A percentile compares a stretch with the other conserved stretches of the same genome.
Evolutionary conservation across 2,113 vertebrate genomes (phyloP).

Genomic region (Carettochelys insculpta): DNA sequence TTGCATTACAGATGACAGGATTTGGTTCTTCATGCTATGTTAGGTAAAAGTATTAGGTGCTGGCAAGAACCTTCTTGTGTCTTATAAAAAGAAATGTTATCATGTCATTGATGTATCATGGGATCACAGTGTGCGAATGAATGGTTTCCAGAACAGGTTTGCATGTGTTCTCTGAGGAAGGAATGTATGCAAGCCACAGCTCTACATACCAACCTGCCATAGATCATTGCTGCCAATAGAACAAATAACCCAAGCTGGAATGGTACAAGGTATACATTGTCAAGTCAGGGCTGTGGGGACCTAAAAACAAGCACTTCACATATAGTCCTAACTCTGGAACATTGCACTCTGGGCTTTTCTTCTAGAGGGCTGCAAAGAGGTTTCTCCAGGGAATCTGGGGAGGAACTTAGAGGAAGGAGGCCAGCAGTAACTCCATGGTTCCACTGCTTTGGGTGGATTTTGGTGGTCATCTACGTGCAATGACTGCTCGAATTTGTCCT

Average conservation of each 20-base stretch:
- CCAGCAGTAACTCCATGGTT: background rate
- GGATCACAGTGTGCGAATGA: background rate
- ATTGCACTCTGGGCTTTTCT: background rate
- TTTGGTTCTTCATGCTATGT: background rate
- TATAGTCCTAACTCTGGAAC: background rate
- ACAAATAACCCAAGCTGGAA: background rate
- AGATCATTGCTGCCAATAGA: background rate
- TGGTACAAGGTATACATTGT: background rate
- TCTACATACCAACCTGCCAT: background rate
- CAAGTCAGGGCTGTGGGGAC: background rate
- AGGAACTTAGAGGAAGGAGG: background rate
- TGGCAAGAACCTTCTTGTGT: background rate
- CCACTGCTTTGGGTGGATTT: background rate
- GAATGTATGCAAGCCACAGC: background rate
- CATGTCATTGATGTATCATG: background rate
- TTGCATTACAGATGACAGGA: constrained; percentile 5
- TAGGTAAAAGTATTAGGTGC: background rate
- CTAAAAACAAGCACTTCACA: background rate
- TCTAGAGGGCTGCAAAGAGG: background rate
- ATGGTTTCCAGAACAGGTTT: background rate
- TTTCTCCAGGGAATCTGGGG: background rate
- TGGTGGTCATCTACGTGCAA: background rate
- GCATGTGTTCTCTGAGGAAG: background rate
- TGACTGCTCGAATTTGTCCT: background rate
- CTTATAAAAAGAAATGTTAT: background rate